Evolutionary conservation across 2,113 vertebrate genomes (phyloP).

Genomic region (Sclerurus mexicanus): DNA sequence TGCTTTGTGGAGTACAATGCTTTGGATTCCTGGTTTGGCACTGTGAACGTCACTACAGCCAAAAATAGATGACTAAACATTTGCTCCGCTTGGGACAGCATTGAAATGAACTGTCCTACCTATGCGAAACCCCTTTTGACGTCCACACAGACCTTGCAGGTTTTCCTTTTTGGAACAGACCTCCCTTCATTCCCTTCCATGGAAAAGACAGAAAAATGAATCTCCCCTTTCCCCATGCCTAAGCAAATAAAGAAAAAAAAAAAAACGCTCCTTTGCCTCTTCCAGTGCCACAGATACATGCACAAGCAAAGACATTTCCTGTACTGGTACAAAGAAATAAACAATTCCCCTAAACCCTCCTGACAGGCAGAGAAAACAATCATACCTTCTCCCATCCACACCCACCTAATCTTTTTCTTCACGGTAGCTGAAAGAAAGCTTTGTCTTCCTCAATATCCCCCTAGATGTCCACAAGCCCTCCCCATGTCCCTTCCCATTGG

Average conservation of each 20-base stretch:
- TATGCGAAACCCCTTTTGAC: neutral
- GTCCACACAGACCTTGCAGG: neutral
- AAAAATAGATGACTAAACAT: constrained; percentile 32
- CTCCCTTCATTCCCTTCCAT: neutral
- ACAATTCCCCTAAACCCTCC: neutral
- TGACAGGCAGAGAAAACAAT: neutral
- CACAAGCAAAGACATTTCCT: constrained; percentile 22
- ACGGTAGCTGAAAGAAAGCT: neutral
- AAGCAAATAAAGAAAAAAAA: neutral
- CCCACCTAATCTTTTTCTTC: neutral
- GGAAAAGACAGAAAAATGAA: neutral
- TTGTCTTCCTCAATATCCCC: neutral
- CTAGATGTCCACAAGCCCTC: neutral
- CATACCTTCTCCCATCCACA: neutral
- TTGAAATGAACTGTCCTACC: neutral
- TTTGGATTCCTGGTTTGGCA: constrained; percentile 29
- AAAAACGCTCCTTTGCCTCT: neutral
- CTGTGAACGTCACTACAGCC: neutral
- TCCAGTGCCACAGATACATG: neutral
- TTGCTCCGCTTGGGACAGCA: neutral
- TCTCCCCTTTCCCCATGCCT: neutral
- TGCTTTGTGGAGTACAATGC: neutral
- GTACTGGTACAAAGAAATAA: constrained; percentile 17
- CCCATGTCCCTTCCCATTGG: neutral
- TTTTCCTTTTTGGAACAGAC: neutral